Base-by-base conservation (phyloP, 2,113 vertebrate genomes). In the Turdus rufiventris region DNA sequence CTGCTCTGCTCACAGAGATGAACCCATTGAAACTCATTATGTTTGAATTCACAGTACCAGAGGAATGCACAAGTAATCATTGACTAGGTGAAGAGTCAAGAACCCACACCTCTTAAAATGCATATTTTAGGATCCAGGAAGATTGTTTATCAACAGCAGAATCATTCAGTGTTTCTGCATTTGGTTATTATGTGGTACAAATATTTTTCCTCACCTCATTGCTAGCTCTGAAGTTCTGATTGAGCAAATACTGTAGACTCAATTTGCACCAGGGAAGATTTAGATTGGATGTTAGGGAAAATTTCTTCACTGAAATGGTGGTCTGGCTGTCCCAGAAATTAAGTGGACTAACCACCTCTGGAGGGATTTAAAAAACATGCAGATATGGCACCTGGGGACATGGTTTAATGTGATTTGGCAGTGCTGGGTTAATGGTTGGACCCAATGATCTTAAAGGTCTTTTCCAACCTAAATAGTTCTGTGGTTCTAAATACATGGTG, bases 61-160 rank as follows among this genome's bases (percentile, higher is more conserved):
- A 94, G 48, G 91, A 97, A 92, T 86, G 89, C 50, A 21, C 5
- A 75, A 78, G 74, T 85, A 97, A 89, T 93, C 93, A 96, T 85
- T 95, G 87, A 94, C 93, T 93, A 85, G 92, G 85, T 92, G 87
- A 94, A 94, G 58, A 82, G 87, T 87, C 73, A 92, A 92, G 62
- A 85, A 42, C 19, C 8, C 50, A 82, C 42, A 75, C 66, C 76
- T 84, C 85, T 85, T 61, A 40, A 88, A 75, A 70, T 58, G 57
- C 70, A 14, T 89, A 50, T 72, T 81, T 96, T 58, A 75, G 36
- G 45, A 72, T 56, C 48, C 66, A 71, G 3, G 2, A 36, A 48
- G 33, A 18, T 14, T 71, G 31, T 10, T 25, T 26, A 48, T 48
- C 76, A 74, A 67, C 51, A 87, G 61, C 42, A 89, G 26, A 74